Evolutionary conservation across 2,888 invertebrate genomes (phyloP).

Genomic region (Oscheius onirici): DNA sequence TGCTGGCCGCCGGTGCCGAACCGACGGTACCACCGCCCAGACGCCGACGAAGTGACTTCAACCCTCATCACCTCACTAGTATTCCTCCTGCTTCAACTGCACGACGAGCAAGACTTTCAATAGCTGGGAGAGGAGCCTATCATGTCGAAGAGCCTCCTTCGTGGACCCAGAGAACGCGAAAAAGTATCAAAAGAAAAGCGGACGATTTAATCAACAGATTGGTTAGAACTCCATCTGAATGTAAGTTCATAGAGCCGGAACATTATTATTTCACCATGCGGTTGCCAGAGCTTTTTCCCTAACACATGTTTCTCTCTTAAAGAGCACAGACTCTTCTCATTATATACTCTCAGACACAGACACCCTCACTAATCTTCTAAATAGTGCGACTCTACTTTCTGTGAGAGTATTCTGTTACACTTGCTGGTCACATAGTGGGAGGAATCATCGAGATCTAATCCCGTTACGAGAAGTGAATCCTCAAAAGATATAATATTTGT

Average conservation of each 20-base stretch:
- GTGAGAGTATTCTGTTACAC: not conserved
- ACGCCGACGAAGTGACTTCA: constrained; percentile 14
- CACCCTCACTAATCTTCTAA: constrained; percentile 10
- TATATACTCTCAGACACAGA: not conserved
- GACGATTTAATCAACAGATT: constrained; percentile 22
- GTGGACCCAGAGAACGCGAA: constrained; percentile 18
- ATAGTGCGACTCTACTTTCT: not conserved
- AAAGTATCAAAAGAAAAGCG: constrained; percentile 27
- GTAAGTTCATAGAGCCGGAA: constrained; percentile 2
- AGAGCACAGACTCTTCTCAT: constrained; percentile 13
- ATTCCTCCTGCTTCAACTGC: not conserved
- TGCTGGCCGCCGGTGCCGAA: constrained; percentile 23
- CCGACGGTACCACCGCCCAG: constrained; percentile 21
- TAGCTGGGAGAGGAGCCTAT: constrained; percentile 26
- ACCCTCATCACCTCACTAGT: constrained; percentile 1
- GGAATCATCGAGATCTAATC: constrained; percentile 20
- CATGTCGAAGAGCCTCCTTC: constrained; percentile 15
- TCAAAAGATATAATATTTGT: no score
- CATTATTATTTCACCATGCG: constrained; percentile 18
- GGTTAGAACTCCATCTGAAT: constrained; percentile 20
- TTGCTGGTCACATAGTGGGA: constrained; percentile 13
- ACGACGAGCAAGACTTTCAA: constrained; percentile 10
- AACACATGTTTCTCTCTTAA: constrained; percentile 28
- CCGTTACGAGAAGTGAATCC: not conserved
- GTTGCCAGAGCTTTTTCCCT: constrained; percentile 23